Conservation (phyloP, 92 coral and sea anemone genomes). For the Epizoanthus illoricatus region DNA sequence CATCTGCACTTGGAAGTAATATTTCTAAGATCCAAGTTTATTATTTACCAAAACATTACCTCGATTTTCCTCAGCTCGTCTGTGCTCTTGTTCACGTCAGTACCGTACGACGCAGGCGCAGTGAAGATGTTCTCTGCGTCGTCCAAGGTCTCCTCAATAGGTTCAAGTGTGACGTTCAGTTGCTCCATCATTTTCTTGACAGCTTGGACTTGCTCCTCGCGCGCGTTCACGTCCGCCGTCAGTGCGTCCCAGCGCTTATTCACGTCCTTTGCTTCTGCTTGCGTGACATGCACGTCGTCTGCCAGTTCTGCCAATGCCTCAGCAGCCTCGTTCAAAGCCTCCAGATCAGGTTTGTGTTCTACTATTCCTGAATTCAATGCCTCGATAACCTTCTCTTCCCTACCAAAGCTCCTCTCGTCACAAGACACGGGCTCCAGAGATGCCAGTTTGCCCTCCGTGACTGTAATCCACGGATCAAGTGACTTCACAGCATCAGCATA, state of each 20-base stretch:
- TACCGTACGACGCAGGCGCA: constrained; percentile 72
- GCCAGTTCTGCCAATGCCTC: constrained; percentile 66
- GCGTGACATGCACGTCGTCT: constrained; percentile 86
- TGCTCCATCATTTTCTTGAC: constrained; percentile 63
- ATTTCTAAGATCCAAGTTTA: background rate
- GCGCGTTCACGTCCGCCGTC: constrained; percentile 62
- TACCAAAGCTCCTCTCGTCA: constrained; percentile 78
- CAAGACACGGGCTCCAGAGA: constrained; percentile 81
- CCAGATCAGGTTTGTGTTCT: constrained; percentile 68
- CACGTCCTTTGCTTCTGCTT: constrained; percentile 87
- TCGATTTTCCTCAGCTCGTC: constrained; percentile 74
- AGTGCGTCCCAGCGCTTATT: constrained; percentile 87
- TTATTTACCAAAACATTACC: constrained; percentile 41
- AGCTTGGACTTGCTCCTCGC: constrained; percentile 69
- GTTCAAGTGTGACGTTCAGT: constrained; percentile 70
- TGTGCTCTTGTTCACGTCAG: constrained; percentile 66
- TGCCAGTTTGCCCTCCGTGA: constrained; percentile 73
- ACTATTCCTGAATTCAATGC: constrained; percentile 55
- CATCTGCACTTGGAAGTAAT: background rate
- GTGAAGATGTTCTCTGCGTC: constrained; percentile 72
- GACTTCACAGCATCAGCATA: constrained; percentile 65
- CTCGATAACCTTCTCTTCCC: constrained; percentile 67
- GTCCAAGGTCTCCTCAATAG: constrained; percentile 77
- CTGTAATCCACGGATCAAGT: constrained; percentile 80
- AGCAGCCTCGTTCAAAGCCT: constrained; percentile 60